These are phyloP conservation scores for Cryptosula pallasiana DNA, from an alignment of 2,888 invertebrate genomes.

Conservation along the genomic window DNA sequence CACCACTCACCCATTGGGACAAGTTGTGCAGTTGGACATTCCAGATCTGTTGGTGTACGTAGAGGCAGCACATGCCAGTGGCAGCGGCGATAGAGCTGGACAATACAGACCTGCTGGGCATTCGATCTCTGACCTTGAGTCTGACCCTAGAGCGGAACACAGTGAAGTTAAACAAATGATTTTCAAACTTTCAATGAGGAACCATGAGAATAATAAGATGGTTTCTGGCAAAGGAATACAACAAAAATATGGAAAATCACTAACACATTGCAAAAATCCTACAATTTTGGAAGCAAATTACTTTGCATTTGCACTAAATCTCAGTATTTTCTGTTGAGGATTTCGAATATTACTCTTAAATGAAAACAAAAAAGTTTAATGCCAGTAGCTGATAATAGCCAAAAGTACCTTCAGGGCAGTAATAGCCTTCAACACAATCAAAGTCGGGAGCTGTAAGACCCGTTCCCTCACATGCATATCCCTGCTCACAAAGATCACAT, in stretches of 20 bases:
- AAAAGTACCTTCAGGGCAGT: conserved; percentile 45
- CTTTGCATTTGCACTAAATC: no score
- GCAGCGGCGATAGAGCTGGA: conserved; percentile 36
- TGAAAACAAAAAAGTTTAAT: no score
- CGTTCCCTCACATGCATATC: conserved; percentile 42
- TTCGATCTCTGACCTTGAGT: conserved; percentile 19
- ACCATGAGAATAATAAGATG: no score
- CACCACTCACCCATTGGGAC: conserved; percentile 42
- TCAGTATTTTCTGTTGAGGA: no score
- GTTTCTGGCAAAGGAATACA: no score
- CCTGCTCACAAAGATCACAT: conserved; percentile 45
- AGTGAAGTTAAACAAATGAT: no score
- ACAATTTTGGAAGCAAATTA: no score
- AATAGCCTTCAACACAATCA: conserved; percentile 45
- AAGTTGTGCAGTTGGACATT: conserved; percentile 39
- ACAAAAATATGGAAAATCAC: no score
- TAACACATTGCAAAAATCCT: no score
- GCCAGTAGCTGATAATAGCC: no score
- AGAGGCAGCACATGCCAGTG: conserved; percentile 36
- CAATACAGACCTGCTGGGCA: conserved; percentile 42
- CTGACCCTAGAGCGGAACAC: conserved; percentile 31
- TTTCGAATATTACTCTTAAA: no score
- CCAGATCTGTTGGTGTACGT: conserved; percentile 43
- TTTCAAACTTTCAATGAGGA: no score
- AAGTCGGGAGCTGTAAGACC: conserved; percentile 44